Base-by-base conservation (phyloP, 2,113 vertebrate species). In the Centropus bengalensis region DNA sequence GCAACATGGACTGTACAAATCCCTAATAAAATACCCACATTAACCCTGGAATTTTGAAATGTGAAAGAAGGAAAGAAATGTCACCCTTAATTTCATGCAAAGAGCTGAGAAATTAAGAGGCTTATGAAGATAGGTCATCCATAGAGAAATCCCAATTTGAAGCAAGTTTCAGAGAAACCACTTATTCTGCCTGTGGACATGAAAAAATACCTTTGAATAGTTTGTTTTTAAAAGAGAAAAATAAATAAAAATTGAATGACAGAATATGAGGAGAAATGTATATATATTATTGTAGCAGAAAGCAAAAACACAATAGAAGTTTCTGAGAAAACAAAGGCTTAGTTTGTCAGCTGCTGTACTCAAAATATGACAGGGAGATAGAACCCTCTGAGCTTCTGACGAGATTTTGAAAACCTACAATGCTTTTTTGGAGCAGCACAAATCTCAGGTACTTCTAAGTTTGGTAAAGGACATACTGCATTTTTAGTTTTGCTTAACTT, bases 1-100 rank as follows among this genome's bases (percentile, higher is more conserved):
- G 49, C 0, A 0, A 13, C 10, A 18, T 0, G 0, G 40, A 28
- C 30, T 69, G 10, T 58, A 28, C 23, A 85, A 82, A 95, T 51
- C 16, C 8, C 49, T 80, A 58, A 62, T 28, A 69, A 91, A 79
- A 76, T 18, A 8, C 30, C 56, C 7, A 49, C 5, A 19, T 14
- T 84, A 36, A 73, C 45, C 5, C 30, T 33, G 40, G 68, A 36
- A 87, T 82, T 79, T 76, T 52, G 67, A 68, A 80, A 3, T 26
- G 8, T 73, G 51, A 92, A 56, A 86, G 30, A 22, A 91, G 7
- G 10, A 85, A 76, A 91, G 8, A 42, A 51, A 21, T 10, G 3
- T 40, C 33, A 79, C 22, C 8, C 8, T 18, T 40, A 64, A 76
- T 70, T 66, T 40, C 14, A 36, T 51, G 16, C 15, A 64, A 68